Evolutionary conservation across 2,888 invertebrate species (phyloP), one percentile per base, ranked within the genome.

Genomic region (Metalampra italica): DNA sequence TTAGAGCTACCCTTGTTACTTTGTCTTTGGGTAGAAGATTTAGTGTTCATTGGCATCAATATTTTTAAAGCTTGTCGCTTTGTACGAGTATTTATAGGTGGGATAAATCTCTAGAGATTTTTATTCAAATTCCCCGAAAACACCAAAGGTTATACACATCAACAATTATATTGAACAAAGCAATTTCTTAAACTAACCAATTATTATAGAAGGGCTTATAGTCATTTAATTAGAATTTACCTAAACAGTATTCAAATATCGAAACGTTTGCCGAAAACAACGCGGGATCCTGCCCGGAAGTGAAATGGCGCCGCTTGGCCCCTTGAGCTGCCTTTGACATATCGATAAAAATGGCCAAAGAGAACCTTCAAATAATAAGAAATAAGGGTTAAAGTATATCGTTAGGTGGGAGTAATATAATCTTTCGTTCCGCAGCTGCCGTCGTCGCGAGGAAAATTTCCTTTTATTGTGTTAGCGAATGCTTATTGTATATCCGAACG

Each of bases 401-500:
- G 58, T 59, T 56, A 60, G 55, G 49, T 54, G 52, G 56, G 50
- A 60, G 55, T 53, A 63, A 71, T 75, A 73, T 71, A 72, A 75
- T 76, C 71, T 77, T 78, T 75, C 69, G 68, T 65, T 67, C 63
- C 66, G 54, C 60, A 66, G 68, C 66, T 56, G 64, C 58, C 60
- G 67, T 61, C 66, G 71, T 71, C 70, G 68, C 69, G 64, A 77
- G 71, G 76, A 78, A 79, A 79, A 76, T 79, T 79, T 76, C 75
- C 73, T 79, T 82, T 83, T 82, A 85, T 85, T 82, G 79, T 83
- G 77, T 84, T 81, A 82, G 81, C 66, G 71, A 82, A 79, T 76
- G 75, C 80, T 82, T 81, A 86, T 83, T 81, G 82, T 83, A 79
- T 77, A 80, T 76, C 71, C 70, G 71, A 77, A 68, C 78, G 70